Evolutionary conservation across 2,797 vertebrate species (phyloP).

Genomic region (Falco rusticolus): DNA sequence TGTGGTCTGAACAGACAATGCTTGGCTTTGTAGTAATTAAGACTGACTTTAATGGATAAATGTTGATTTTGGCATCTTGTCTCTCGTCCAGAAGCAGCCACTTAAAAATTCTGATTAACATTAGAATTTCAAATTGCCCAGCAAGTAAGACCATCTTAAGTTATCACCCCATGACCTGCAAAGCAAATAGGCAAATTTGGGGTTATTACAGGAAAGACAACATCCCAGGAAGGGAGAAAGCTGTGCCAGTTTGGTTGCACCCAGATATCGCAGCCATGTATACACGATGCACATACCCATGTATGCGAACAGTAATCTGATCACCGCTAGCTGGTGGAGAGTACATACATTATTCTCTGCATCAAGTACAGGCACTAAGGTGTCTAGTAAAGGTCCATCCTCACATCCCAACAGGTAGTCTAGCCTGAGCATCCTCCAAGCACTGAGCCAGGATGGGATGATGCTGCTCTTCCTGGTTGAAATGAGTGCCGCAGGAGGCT

Average conservation of each 20-base stretch:
- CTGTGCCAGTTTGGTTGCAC: rapidly evolving
- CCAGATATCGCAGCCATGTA: not conserved
- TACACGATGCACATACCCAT: not conserved
- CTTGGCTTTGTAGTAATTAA: not conserved
- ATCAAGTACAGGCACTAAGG: not conserved
- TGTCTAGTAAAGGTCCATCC: slow-evolving; percentile 29
- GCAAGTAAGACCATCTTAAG: not conserved
- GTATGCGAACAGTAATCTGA: not conserved
- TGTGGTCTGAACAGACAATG: not conserved
- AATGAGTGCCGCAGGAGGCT: rapidly evolving
- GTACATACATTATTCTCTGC: not conserved
- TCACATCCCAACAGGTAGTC: not conserved
- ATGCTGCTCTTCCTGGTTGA: rapidly evolving
- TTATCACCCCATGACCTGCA: not conserved
- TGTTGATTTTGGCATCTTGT: slow-evolving; percentile 7
- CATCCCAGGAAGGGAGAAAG: rapidly evolving
- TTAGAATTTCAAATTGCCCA: slow-evolving; percentile 10
- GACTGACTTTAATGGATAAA: not conserved
- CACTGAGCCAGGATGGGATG: not conserved
- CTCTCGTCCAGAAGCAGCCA: not conserved
- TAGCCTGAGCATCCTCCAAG: not conserved
- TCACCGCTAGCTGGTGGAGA: not conserved
- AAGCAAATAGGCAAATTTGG: not conserved
- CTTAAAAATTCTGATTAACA: not conserved
- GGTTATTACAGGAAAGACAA: not conserved